Percentiles rank a stretch among this genome's conserved stretches.
Evolutionary conservation across 1,140 invertebrate genomes (phyloP).

Genomic region (Ctenoplectra terminalis): DNA sequence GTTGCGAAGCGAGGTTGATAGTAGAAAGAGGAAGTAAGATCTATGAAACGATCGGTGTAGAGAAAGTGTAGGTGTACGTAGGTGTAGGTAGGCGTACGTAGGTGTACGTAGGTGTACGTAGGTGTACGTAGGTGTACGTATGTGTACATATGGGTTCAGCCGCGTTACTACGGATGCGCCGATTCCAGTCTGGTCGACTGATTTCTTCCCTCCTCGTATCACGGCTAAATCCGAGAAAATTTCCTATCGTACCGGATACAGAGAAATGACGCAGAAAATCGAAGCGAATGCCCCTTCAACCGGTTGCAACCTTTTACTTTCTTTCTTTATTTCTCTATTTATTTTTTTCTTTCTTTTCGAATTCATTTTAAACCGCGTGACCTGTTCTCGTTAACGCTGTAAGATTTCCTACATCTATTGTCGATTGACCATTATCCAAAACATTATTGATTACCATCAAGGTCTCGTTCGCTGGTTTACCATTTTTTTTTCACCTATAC

Average conservation of each 20-base stretch:
- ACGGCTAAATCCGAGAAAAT: conserved; percentile 55
- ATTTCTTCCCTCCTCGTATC: conserved; percentile 59
- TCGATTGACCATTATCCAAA: conserved; percentile 32
- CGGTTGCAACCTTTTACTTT: conserved; percentile 48
- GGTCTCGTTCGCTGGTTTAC: neutral
- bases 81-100: too few species aligned
- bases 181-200: conserved; percentile 62
- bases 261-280: conserved; percentile 63
- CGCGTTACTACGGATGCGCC: conserved; percentile 60
- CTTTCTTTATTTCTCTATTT: neutral
- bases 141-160: too few species aligned
- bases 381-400: conserved; percentile 52
- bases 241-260: conserved; percentile 58
- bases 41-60: conserved; percentile 21
- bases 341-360: neutral
- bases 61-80: conserved; percentile 30
- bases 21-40: conserved; percentile 26
- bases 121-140: too few species aligned
- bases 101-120: too few species aligned
- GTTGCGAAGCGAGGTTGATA: neutral
- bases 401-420: neutral
- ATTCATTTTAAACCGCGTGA: conserved; percentile 53
- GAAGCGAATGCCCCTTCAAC: conserved; percentile 45
- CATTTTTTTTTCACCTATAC: neutral
- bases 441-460: conserved; percentile 11